Conservation (phyloP, 2,113 vertebrate species). For the Sphyrna mokarran region DNA sequence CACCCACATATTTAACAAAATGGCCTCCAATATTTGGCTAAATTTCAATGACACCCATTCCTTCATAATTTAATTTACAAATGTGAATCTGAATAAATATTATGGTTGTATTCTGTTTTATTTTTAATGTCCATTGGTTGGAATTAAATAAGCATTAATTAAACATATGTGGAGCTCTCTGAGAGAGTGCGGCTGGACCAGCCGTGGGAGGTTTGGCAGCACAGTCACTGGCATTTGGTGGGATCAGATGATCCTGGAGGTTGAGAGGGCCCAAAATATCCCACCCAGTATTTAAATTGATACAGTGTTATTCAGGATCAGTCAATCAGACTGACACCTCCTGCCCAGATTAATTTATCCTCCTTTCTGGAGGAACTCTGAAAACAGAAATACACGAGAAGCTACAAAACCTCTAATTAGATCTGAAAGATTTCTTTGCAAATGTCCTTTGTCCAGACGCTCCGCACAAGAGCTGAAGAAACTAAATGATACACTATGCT, state of each 20-base stretch:
- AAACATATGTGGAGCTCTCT: slow-evolving; percentile 37
- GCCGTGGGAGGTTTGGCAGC: too few relatives aligned
- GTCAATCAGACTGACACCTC: slow-evolving; percentile 38
- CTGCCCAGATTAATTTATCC: slow-evolving; percentile 42
- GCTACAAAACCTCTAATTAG: neutral
- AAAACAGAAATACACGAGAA: neutral
- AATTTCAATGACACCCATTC: neutral
- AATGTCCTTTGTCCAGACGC: neutral
- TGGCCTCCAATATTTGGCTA: neutral
- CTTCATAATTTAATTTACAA: neutral
- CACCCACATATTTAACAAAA: neutral
- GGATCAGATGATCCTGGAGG: too few relatives aligned
- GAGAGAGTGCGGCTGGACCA: neutral
- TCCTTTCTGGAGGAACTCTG: neutral
- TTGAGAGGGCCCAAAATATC: too few relatives aligned
- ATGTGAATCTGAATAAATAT: neutral
- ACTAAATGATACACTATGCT: neutral
- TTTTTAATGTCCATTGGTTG: too few relatives aligned
- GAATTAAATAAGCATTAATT: neutral
- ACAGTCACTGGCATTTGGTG: too few relatives aligned
- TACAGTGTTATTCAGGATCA: slow-evolving; percentile 47
- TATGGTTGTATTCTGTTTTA: neutral
- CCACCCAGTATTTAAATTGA: slow-evolving; percentile 41
- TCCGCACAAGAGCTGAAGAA: neutral
- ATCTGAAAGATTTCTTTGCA: neutral